Evolutionary conservation across 2,113 vertebrate genomes (phyloP), one percentile per base, ranked within the genome.

Genomic region (Andinoacara biseriatus): DNA sequence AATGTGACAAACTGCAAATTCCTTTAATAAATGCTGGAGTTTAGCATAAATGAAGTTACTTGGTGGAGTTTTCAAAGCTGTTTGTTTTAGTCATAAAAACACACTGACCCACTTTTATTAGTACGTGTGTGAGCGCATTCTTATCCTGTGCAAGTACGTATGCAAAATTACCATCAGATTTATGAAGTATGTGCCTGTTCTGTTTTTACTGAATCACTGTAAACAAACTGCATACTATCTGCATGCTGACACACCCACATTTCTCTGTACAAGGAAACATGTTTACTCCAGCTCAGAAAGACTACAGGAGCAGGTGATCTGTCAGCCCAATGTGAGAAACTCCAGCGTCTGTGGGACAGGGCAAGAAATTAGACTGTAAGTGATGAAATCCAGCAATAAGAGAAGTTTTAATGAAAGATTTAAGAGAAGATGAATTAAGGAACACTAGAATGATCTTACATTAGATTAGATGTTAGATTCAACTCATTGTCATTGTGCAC

Each of bases 181-280:
- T 33, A 33, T 7, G 33, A 33, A 6, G 33, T 6, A 6, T 33
- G 33, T 33, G 33, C 33, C 5, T 3, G 31, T 31, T 60, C 31
- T 35, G 29, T 6, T 61, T 31, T 61, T 10, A 61, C 59, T 20
- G 59, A 33, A 61, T 61, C 59, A 33, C 11, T 61, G 9, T 33
- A 29, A 33, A 33, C 17, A 17, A 33, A 33, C 31, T 62, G 60
- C 31, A 38, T 5, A 13, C 17, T n/a, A 24, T 7, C 22, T 40
- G 61, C 61, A 40, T 63, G 13, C 60, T n/a, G 35, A 6, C 0
- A 0, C 35, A 14, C 7, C 0, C 35, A 0, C 20, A 40, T 63
- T 40, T 22, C 61, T 40, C 7, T 7, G n/a, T n/a, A 33, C n/a
- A 0, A 62, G 18, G 3, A 62, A 62, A 62, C 31, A 13, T 5